These are phyloP conservation scores for Branchinecta sandiegonensis DNA, from an alignment of 2,888 invertebrate species.

Conservation along the genomic window DNA sequence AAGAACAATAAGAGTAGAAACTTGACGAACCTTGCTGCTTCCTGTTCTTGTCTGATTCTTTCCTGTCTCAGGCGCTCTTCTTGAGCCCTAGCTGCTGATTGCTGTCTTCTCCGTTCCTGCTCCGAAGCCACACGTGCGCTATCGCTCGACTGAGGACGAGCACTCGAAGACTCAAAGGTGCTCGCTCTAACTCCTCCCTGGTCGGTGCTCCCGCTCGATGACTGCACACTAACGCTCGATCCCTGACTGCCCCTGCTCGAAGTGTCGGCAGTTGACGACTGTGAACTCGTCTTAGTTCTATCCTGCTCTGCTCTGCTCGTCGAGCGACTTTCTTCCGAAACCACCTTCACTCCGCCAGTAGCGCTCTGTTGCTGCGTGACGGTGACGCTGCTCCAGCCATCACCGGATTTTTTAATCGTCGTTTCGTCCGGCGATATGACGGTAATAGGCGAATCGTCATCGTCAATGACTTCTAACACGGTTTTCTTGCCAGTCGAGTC, in stretches of 20 bases:
- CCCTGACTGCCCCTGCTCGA: neutral
- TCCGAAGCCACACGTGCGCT: neutral
- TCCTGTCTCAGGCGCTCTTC: constrained; percentile 11
- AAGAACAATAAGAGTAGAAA: no score
- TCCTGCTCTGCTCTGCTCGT: neutral
- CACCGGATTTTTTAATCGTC: neutral
- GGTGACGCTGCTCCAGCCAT: constrained; percentile 1
- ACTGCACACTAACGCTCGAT: neutral
- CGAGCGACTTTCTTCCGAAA: neutral
- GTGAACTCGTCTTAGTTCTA: neutral
- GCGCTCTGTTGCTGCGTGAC: neutral
- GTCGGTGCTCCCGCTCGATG: neutral
- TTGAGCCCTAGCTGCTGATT: neutral
- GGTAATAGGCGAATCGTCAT: constrained; percentile 2
- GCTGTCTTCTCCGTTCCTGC: neutral
- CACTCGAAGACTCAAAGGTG: no score
- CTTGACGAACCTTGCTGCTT: neutral
- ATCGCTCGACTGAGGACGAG: neutral
- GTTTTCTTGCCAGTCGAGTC: constrained; percentile 9
- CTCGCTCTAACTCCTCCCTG: no score
- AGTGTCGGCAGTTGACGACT: neutral
- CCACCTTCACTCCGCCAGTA: neutral
- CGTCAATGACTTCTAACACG: neutral
- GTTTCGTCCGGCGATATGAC: constrained; percentile 8
- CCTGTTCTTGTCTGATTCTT: neutral